Conservation (phyloP, 2,113 vertebrate species). For the Trinectes maculatus region DNA sequence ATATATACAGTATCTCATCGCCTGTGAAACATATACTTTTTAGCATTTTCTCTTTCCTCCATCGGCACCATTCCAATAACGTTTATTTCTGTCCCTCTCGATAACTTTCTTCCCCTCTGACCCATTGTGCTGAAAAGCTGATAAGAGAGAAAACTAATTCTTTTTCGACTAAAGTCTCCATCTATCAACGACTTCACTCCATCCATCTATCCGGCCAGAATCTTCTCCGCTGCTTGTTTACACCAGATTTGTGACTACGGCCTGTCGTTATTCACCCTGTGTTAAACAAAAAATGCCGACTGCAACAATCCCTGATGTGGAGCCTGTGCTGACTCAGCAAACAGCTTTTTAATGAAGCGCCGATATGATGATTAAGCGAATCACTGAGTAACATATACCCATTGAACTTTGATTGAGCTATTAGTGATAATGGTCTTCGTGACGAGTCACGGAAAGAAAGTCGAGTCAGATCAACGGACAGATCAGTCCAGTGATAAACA, state of each 20-base stretch:
- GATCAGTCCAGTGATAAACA: neutral
- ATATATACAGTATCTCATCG: too few relatives aligned
- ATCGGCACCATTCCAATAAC: too few relatives aligned
- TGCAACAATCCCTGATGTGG: too few relatives aligned
- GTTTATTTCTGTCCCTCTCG: too few relatives aligned
- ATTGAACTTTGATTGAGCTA: neutral
- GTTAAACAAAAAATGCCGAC: too few relatives aligned
- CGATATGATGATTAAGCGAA: too few relatives aligned
- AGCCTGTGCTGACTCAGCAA: too few relatives aligned
- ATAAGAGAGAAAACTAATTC: conserved; percentile 29
- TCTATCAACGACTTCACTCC: conserved; percentile 28
- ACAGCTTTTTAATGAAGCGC: too few relatives aligned
- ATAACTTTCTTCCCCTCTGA: neutral
- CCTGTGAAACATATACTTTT: too few relatives aligned
- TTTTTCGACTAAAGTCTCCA: conserved; percentile 12
- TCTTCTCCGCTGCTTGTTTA: conserved; percentile 16
- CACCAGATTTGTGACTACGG: conserved; percentile 31
- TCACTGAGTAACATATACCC: too few relatives aligned
- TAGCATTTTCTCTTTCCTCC: too few relatives aligned
- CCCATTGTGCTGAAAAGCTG: conserved; percentile 9
- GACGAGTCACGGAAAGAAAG: neutral
- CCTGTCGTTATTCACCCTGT: conserved; percentile 13
- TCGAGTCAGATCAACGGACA: too few relatives aligned
- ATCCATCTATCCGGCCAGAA: conserved; percentile 15
- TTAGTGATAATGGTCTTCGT: neutral